Evolutionary conservation across 2,888 invertebrate genomes (phyloP).

Genomic region (Petrophora chlorosata): DNA sequence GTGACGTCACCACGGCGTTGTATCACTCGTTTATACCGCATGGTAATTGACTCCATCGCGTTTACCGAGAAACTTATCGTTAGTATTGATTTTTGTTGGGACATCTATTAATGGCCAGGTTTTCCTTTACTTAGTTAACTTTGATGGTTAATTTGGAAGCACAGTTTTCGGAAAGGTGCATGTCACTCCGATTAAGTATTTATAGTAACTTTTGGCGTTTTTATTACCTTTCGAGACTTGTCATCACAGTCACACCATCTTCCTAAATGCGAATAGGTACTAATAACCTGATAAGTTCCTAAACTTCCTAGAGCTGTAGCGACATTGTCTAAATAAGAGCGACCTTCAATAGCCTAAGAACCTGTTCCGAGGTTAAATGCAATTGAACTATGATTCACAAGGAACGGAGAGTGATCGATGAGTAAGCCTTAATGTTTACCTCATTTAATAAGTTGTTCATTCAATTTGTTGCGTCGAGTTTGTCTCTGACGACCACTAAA

Average conservation of each 20-base stretch:
- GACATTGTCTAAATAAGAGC: too few relatives aligned
- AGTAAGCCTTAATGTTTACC: slow-evolving; percentile 12
- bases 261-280: too few relatives aligned
- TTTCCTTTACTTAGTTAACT: too few relatives aligned
- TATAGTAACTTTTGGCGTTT: too few relatives aligned
- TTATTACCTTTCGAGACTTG: too few relatives aligned
- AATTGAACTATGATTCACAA: slow-evolving; percentile 12
- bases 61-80: slow-evolving; percentile 4
- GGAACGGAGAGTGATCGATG: slow-evolving; percentile 7
- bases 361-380: slow-evolving; percentile 11
- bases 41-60: slow-evolving; percentile 1
- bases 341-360: slow-evolving; percentile 1
- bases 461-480: background rate
- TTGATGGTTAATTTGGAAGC: too few relatives aligned
- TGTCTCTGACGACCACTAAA: background rate
- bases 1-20: background rate
- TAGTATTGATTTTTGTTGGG: slow-evolving; percentile 1
- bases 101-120: background rate
- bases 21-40: slow-evolving; percentile 10
- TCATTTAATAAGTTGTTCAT: background rate
- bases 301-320: too few relatives aligned
- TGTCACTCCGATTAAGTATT: too few relatives aligned
- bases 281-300: too few relatives aligned
- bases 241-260: too few relatives aligned
- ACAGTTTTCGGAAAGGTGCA: too few relatives aligned